These are phyloP conservation scores for Seriola rivoliana DNA, from an alignment of 2,113 vertebrate genomes.

Conservation along the genomic window DNA sequence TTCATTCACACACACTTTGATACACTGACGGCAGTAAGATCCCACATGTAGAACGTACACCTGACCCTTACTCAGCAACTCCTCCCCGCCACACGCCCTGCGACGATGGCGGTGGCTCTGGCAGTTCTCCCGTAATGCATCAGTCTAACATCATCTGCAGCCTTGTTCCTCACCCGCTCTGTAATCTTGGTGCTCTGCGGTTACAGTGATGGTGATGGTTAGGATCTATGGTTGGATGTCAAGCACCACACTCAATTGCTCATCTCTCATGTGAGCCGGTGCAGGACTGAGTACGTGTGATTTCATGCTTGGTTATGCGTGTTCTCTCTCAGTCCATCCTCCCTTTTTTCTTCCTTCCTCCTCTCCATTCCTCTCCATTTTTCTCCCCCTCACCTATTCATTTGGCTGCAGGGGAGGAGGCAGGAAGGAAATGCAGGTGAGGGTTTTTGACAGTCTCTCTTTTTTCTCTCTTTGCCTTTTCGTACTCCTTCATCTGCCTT, in stretches of 20 bases:
- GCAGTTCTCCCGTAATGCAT: background rate
- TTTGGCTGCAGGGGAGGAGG: background rate
- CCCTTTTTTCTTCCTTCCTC: background rate
- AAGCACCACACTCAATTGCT: constrained; percentile 19
- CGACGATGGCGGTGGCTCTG: background rate
- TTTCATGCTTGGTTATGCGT: constrained; percentile 53
- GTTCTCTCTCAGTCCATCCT: constrained; percentile 25
- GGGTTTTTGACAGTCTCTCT: constrained; percentile 26
- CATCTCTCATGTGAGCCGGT: constrained; percentile 26
- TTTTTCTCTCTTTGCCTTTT: background rate
- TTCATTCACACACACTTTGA: background rate
- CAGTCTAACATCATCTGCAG: background rate
- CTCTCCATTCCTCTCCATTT: background rate
- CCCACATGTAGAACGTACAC: too few species aligned
- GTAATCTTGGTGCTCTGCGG: background rate
- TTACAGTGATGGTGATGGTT: constrained; percentile 10
- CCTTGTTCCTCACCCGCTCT: background rate
- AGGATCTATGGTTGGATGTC: constrained; percentile 17
- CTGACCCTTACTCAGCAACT: too few species aligned
- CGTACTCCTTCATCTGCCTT: background rate
- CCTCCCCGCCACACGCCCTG: background rate
- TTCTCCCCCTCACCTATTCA: constrained; percentile 16
- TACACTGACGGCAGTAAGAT: background rate
- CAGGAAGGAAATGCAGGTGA: constrained; percentile 15
- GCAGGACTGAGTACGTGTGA: constrained; percentile 22